Percentiles rank a stretch among this genome's conserved stretches.
These are phyloP conservation scores for Cyphomyrmex costatus DNA, from an alignment of 1,140 invertebrate genomes.

Conservation along the genomic window DNA sequence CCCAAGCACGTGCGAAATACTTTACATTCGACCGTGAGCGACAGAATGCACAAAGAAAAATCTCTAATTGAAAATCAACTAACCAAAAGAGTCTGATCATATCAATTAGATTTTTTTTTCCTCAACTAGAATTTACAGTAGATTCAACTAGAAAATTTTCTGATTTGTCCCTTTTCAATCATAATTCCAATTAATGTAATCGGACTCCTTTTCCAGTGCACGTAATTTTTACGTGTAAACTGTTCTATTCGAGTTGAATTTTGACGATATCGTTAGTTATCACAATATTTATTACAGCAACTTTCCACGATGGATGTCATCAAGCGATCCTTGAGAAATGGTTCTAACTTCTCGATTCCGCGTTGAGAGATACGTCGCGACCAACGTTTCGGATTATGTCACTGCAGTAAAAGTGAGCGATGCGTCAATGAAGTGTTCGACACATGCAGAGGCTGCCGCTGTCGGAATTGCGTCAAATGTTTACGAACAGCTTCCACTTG, in stretches of 20 bases:
- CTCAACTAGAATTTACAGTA: no score
- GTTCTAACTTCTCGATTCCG: background rate
- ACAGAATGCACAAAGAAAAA: background rate
- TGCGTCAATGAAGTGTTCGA: slow-evolving; percentile 62
- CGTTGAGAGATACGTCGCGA: background rate
- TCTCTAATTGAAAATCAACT: no score
- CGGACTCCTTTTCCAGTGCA: no score
- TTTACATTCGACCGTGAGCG: background rate
- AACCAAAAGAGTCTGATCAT: no score
- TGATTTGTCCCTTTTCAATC: no score
- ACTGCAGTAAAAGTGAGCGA: slow-evolving; percentile 67
- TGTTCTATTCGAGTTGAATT: background rate
- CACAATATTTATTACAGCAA: background rate
- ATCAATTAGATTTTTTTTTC: no score
- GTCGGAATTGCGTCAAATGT: slow-evolving; percentile 50
- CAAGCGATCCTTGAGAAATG: background rate
- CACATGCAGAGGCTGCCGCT: slow-evolving; percentile 53
- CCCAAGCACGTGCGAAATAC: background rate
- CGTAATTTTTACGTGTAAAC: background rate
- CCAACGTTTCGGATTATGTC: slow-evolving; percentile 64
- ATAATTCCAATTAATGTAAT: no score
- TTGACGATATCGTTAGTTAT: background rate
- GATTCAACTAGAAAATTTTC: no score
- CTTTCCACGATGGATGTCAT: background rate
- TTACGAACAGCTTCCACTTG: slow-evolving; percentile 35